Conservation (phyloP, 1,140 invertebrate species). For the Liolophura sinensis region DNA sequence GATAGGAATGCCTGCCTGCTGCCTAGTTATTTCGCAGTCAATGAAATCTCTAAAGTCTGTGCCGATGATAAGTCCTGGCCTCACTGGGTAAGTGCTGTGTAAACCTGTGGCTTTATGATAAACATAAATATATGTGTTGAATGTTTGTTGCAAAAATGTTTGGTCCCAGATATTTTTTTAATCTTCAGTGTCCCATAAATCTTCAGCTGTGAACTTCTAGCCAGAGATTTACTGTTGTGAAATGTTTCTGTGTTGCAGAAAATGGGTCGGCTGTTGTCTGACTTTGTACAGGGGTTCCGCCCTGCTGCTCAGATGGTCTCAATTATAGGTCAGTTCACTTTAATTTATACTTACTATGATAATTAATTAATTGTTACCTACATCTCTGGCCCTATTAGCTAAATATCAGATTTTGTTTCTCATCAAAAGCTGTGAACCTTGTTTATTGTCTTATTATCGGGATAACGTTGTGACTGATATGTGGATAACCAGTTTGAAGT, state of each 20-base stretch:
- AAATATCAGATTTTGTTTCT: no score
- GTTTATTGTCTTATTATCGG: not conserved
- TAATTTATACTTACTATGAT: no score
- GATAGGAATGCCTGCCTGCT: conserved; percentile 88
- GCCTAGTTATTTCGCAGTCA: conserved; percentile 92
- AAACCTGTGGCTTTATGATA: no score
- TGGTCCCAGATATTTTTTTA: conserved; percentile 7
- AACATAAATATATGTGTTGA: not conserved
- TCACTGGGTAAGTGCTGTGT: conserved; percentile 81
- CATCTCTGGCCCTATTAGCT: no score
- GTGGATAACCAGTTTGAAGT: no score
- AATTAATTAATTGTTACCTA: no score
- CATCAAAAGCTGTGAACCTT: not conserved
- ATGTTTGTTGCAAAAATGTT: not conserved
- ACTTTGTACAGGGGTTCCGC: conserved; percentile 90
- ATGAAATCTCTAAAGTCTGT: conserved; percentile 88
- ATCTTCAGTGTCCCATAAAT: not conserved
- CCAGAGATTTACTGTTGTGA: conserved; percentile 9
- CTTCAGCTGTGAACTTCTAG: conserved; percentile 5
- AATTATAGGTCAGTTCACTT: conserved; percentile 67
- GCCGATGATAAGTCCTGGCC: conserved; percentile 81
- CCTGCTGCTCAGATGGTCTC: conserved; percentile 93
- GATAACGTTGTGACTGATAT: not conserved
- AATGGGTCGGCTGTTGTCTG: conserved; percentile 80
- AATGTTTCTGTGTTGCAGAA: conserved; percentile 64